phyloP scores from a whole-genome alignment of 1,140 invertebrate genomes.

The Drosophila mojavensis region DNA sequence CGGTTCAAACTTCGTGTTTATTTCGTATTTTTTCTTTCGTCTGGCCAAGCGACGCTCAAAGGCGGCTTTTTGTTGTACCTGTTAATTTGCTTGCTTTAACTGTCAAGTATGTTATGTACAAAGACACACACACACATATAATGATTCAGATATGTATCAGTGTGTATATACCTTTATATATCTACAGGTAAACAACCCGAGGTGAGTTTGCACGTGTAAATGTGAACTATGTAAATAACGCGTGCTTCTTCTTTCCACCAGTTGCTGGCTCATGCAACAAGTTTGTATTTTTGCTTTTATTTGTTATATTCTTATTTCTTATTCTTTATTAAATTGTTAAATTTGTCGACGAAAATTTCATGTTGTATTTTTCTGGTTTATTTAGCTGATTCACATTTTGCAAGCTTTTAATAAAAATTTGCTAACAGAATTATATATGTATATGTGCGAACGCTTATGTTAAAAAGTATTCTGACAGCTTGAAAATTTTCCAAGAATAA shows the following conservation, averaged over 20 bases:
- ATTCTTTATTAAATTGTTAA: constrained; percentile 10
- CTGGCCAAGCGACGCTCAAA: constrained; percentile 56
- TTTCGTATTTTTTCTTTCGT: constrained; percentile 31
- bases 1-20: not conserved
- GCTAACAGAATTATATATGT: not conserved
- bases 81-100: constrained; percentile 69
- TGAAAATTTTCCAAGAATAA: no score
- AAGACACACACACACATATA: constrained; percentile 14
- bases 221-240: constrained; percentile 45
- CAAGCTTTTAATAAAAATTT: not conserved
- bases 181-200: constrained; percentile 10
- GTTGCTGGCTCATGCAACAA: constrained; percentile 63
- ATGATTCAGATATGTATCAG: constrained; percentile 30
- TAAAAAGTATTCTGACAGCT: not conserved
- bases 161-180: not conserved
- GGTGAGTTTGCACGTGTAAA: constrained; percentile 47
- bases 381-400: constrained; percentile 10
- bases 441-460: no score
- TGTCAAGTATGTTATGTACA: constrained; percentile 69
- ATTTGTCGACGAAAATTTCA: constrained; percentile 3
- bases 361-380: constrained; percentile 4
- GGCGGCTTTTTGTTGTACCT: constrained; percentile 52
- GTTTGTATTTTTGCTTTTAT: constrained; percentile 36
- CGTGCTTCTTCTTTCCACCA: constrained; percentile 42
- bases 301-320: constrained; percentile 36